Percentiles rank a stretch among this genome's conserved stretches.
phyloP scores from a whole-genome alignment of 2,797 vertebrate genomes.

The Gadopsis bispinosus region DNA sequence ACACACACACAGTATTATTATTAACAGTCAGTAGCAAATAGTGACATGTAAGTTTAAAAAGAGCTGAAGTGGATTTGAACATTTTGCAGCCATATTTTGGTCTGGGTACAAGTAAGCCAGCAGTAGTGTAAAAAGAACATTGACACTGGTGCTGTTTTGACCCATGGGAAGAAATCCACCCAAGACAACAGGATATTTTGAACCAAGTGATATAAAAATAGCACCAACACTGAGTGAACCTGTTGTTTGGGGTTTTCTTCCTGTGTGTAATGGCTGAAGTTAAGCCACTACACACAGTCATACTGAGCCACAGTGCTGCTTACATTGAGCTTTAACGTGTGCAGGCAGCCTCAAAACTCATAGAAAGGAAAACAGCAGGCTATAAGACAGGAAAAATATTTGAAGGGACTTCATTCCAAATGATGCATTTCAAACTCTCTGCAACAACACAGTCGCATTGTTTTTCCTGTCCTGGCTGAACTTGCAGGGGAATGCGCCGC shows the following conservation, averaged over 20 bases:
- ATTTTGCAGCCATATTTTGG: not conserved
- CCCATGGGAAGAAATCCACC: not conserved
- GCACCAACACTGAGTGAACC: not conserved
- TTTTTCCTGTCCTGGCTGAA: constrained; percentile 68
- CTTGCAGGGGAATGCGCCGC: constrained; percentile 66
- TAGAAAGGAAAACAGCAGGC: constrained; percentile 20
- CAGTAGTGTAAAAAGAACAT: not conserved
- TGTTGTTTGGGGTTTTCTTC: not conserved
- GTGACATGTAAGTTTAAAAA: not conserved
- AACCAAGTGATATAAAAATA: not conserved
- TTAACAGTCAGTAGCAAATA: not conserved
- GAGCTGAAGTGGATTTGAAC: not conserved
- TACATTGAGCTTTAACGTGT: not conserved
- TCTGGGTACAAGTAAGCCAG: not conserved
- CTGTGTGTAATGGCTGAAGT: not conserved
- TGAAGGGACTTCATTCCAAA: constrained; percentile 61
- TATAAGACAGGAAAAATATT: constrained; percentile 45
- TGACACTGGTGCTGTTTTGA: not conserved
- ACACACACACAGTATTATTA: not conserved
- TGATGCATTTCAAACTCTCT: constrained; percentile 62
- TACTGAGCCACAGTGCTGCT: not conserved
- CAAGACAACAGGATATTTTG: not conserved
- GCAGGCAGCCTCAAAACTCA: not conserved
- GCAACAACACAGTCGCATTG: constrained; percentile 56
- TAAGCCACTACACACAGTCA: not conserved